These are phyloP conservation scores for Drosophila arizonae DNA, from an alignment of 1,140 invertebrate species.

Conservation along the genomic window DNA sequence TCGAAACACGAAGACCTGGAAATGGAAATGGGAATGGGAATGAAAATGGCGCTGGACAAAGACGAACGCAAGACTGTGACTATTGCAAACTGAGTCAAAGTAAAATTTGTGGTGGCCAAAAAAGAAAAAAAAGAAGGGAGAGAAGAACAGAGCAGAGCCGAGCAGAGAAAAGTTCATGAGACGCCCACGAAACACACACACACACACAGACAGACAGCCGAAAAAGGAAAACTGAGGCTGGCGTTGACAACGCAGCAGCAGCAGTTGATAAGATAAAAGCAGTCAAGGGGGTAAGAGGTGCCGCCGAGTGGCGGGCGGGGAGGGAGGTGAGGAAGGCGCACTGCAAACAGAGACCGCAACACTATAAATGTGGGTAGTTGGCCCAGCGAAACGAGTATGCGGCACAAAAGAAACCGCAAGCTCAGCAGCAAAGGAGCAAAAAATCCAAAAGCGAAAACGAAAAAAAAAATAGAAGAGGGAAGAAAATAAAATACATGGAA, in stretches of 20 bases:
- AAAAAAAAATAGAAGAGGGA: neutral
- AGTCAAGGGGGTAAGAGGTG: neutral
- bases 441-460: neutral
- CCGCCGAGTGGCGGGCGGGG: neutral
- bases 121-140: neutral
- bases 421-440: conserved; percentile 56
- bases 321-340: conserved; percentile 10
- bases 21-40: conserved; percentile 7
- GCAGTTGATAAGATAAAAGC: conserved; percentile 27
- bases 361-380: conserved; percentile 78
- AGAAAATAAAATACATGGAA: neutral
- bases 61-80: conserved; percentile 12
- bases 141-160: no score
- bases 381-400: conserved; percentile 30
- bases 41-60: neutral
- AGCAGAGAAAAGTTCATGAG: conserved; percentile 16
- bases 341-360: conserved; percentile 66
- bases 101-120: conserved; percentile 55
- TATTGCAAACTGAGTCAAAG: conserved; percentile 69
- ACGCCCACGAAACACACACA: conserved; percentile 22
- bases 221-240: conserved; percentile 42
- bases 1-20: conserved; percentile 64
- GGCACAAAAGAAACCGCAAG: conserved; percentile 79
- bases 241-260: conserved; percentile 63
- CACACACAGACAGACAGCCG: neutral